phyloP scores from a whole-genome alignment of 2,888 invertebrate genomes.

The Mechanitis messenoides region DNA sequence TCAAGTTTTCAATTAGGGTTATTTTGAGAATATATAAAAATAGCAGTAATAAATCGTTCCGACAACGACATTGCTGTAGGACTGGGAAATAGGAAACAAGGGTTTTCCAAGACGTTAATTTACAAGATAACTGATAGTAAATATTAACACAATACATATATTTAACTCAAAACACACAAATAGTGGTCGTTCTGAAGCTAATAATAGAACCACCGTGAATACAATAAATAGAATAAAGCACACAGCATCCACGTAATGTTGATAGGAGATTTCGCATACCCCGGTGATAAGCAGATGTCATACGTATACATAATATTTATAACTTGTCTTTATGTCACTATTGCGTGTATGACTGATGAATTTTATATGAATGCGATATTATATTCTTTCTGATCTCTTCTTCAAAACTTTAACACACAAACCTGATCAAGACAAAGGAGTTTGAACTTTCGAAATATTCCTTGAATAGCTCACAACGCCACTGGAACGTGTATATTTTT shows the following conservation, averaged over 20 bases:
- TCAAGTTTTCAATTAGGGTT: no score
- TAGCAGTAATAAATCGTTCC: no score
- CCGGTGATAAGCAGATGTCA: slow-evolving; percentile 4
- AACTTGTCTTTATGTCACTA: slow-evolving; percentile 7
- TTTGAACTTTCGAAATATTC: no score
- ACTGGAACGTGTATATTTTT: no score
- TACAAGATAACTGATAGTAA: neutral
- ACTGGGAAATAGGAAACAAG: slow-evolving; percentile 3
- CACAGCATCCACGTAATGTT: slow-evolving; percentile 7
- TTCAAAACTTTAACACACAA: no score
- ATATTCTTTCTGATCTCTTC: no score
- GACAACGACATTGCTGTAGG: neutral
- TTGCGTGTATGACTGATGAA: no score
- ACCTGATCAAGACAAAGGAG: no score
- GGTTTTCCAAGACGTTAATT: slow-evolving; percentile 4
- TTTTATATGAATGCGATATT: no score
- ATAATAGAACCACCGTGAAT: slow-evolving; percentile 11
- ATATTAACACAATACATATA: slow-evolving; percentile 7
- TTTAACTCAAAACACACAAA: slow-evolving; percentile 10
- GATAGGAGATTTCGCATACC: slow-evolving; percentile 10
- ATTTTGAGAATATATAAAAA: no score
- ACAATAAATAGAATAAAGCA: slow-evolving; percentile 7
- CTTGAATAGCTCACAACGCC: no score
- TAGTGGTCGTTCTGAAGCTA: slow-evolving; percentile 6
- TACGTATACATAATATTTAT: slow-evolving; percentile 8